Base-by-base conservation (phyloP, 2,797 vertebrate species). In the Esox masquinongy region DNA sequence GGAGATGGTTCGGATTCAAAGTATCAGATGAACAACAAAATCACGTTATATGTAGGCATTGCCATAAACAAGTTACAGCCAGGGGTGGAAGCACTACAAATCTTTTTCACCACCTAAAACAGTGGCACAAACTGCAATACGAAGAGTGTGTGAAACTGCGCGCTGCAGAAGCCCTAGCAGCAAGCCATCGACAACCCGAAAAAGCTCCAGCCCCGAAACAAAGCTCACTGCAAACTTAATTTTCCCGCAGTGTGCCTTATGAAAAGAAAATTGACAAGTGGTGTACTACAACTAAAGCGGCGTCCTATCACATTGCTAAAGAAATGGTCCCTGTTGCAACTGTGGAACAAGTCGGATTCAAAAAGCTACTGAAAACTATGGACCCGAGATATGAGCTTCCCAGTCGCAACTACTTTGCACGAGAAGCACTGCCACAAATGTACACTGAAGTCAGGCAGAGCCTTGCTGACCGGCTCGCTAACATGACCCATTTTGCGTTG, bases 261-360 rank as follows among this genome's bases (percentile, higher is more conserved):
- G n/a, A n/a, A n/a, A n/a, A n/a, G n/a, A n/a, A n/a, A n/a, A n/a
- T n/a, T n/a, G n/a, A 16, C 56, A 59, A 59, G 56, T 19, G 56
- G 56, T n/a, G 2, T 4, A n/a, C 5, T 59, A 59, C 19, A 59
- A 59, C 56, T 6, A 59, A 59, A 59, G 17, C 17, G 56, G 5
- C 19, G 5, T 6, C 56, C 56, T 59, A 7, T n/a, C 56, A 59
- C 56, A 59, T 59, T 59, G 17, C 56, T 7, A 59, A 59, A 59
- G 17, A 76, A 12, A 77, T 76, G 78, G 74, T 80, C 53, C 76
- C 68, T 39, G 31, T 74, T 50, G 34, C 63, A 75, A 75, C 31
- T 15, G 80, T 80, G 15, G 74, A 82, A 84, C 69, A 80, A 4
- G 56, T 24, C 0, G 74, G 79, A 36, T 85, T 79, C 61, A 73